Conservation (phyloP, 2,888 invertebrate species). For the Gymnoscelis rufifasciata region DNA sequence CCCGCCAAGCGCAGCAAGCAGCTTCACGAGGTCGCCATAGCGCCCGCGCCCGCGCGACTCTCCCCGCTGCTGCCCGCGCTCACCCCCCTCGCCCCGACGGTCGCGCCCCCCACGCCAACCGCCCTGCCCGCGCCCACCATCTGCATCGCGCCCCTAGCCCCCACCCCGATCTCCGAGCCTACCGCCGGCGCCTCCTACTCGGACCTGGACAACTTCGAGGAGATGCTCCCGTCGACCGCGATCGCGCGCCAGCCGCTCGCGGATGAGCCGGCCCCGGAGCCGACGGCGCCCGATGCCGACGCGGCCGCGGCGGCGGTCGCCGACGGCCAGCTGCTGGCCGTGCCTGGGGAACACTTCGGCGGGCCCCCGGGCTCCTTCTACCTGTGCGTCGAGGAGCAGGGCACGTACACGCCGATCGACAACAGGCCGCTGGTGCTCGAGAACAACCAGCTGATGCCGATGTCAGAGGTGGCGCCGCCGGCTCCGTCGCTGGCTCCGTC, state of each 20-base stretch:
- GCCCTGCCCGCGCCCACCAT: constrained; percentile 18
- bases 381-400: constrained; percentile 85
- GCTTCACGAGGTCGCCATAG: constrained; percentile 52
- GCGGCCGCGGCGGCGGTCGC: constrained; percentile 46
- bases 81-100: constrained; percentile 19
- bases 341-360: constrained; percentile 85
- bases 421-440: constrained; percentile 81
- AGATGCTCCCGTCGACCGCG: constrained; percentile 68
- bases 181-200: constrained; percentile 37
- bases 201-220: constrained; percentile 68
- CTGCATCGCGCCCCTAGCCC: constrained; percentile 2
- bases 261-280: constrained; percentile 36
- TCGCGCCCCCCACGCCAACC: constrained; percentile 29
- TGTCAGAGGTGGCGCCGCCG: constrained; percentile 56
- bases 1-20: constrained; percentile 58
- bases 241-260: constrained; percentile 57
- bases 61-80: constrained; percentile 34
- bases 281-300: constrained; percentile 37
- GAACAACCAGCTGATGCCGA: constrained; percentile 69
- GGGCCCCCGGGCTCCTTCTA: constrained; percentile 86
- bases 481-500: constrained; percentile 54
- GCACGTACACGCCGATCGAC: constrained; percentile 84
- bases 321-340: constrained; percentile 83
- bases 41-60: constrained; percentile 20
- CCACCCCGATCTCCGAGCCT: constrained; percentile 1